Conservation (phyloP, 1,140 invertebrate species). For the Calliopsis andreniformis region DNA sequence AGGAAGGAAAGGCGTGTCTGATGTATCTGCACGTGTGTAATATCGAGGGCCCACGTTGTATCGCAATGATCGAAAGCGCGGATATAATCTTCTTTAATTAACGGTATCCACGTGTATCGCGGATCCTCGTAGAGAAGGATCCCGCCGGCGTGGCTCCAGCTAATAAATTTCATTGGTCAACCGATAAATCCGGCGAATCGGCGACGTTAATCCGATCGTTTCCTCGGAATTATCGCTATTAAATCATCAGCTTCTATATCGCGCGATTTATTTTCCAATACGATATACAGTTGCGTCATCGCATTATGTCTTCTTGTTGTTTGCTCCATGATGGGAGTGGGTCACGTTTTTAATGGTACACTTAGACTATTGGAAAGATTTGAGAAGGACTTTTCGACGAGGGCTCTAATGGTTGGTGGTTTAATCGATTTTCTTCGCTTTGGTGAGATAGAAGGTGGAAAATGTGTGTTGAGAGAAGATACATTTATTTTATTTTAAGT, state of each 20-base stretch:
- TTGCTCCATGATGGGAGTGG: neutral
- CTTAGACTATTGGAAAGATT: no score
- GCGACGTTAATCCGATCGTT: conserved; percentile 47
- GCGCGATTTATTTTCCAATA: conserved; percentile 33
- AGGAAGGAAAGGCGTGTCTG: conserved; percentile 34
- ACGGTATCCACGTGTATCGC: conserved; percentile 45
- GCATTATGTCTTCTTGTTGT: neutral
- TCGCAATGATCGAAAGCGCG: conserved; percentile 40
- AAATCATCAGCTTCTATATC: conserved; percentile 25
- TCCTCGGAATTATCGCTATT: conserved; percentile 42
- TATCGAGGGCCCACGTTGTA: neutral
- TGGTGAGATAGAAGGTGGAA: no score
- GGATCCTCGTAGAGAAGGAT: conserved; percentile 37
- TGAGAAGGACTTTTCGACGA: no score
- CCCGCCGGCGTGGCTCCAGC: conserved; percentile 7
- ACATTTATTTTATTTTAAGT: no score
- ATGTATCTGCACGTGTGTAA: conserved; percentile 15
- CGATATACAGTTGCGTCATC: neutral
- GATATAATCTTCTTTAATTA: conserved; percentile 54
- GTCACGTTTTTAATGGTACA: no score
- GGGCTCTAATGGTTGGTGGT: no score
- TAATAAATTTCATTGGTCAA: conserved; percentile 41
- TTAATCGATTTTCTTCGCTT: no score
- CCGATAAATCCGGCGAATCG: conserved; percentile 48
- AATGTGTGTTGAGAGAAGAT: no score